A percentile compares a stretch with the other conserved stretches of the same genome.
phyloP scores from a whole-genome alignment of 2,888 invertebrate genomes.

The Sthenelais limicola region DNA sequence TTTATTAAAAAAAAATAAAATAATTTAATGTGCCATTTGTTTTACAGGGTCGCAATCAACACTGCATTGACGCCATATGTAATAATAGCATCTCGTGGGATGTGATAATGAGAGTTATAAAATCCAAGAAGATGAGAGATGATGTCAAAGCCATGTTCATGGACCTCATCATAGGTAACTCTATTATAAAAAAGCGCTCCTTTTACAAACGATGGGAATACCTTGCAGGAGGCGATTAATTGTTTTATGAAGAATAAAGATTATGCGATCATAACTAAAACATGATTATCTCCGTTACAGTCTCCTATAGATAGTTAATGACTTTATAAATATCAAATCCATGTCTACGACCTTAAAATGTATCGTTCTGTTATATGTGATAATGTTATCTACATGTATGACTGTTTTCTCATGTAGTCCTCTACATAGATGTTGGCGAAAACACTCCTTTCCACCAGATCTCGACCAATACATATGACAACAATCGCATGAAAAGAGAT shows the following conservation, averaged over 20 bases:
- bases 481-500: neutral
- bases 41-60: conserved; percentile 25
- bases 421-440: conserved; percentile 33
- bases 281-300: neutral
- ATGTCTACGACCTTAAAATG: too few relatives aligned
- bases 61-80: conserved; percentile 20
- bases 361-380: too few relatives aligned
- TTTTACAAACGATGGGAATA: neutral
- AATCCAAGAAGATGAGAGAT: neutral
- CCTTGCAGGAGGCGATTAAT: too few relatives aligned
- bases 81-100: conserved; percentile 28
- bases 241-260: too few relatives aligned
- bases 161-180: conserved; percentile 26
- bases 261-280: too few relatives aligned
- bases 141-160: conserved; percentile 26
- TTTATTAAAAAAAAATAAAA: neutral
- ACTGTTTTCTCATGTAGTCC: neutral
- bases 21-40: neutral
- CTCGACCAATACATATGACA: conserved; percentile 4
- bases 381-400: neutral
- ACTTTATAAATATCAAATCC: too few relatives aligned
- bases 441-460: conserved; percentile 14
- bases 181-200: neutral
- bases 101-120: neutral
- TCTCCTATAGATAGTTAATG: too few relatives aligned